Evolutionary conservation across 1,140 invertebrate genomes (phyloP), one percentile per base, ranked within the genome.

Genomic region (Zaprionus davidi): DNA sequence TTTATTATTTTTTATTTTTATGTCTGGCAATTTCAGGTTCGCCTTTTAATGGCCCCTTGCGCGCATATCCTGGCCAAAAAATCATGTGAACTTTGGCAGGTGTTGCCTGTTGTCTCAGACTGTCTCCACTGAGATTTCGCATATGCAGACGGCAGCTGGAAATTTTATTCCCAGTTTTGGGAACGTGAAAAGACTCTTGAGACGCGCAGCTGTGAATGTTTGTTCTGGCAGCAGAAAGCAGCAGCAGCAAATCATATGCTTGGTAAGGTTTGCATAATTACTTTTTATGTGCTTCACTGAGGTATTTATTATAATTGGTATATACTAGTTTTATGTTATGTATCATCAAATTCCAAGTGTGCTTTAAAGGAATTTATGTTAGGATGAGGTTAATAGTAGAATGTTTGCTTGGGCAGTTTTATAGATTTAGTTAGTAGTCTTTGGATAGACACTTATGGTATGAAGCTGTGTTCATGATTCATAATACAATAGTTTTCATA

Each of bases 1-100:
- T 49, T 51, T 51, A 51, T 51, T 51, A 51, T 51, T 51, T 51
- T 51, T 24, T 51, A 49, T 24, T 73, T 67, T 77, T 85, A 84
- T 79, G 84, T 72, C 70, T 76, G 69, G 76, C 79, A 66, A 76
- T 90, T 90, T 90, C 71, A 65, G 56, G 41, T 63, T 46, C 44
- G n/a, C 24, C 20, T 51, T 84, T 90, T 80, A 82, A 78, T 77
- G 79, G 76, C 73, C 56, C 38, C 44, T 15, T n/a, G 28, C 26
- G 58, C 55, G 69, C 75, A 63, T 41, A 57, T 77, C 67, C 69
- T 70, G 78, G 26, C 38, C 57, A 5, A 59, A 72, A 72, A 59
- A 59, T 56, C 71, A 60, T 82, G 79, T 69, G 79, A 87, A 82
- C 49, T 53, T 36, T 41, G 57, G 66, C 83, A 86, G 83, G 79